Percentiles rank a stretch among this genome's conserved stretches.
phyloP scores from a whole-genome alignment of 23 tunicate species.

The Corella eumyota region DNA sequence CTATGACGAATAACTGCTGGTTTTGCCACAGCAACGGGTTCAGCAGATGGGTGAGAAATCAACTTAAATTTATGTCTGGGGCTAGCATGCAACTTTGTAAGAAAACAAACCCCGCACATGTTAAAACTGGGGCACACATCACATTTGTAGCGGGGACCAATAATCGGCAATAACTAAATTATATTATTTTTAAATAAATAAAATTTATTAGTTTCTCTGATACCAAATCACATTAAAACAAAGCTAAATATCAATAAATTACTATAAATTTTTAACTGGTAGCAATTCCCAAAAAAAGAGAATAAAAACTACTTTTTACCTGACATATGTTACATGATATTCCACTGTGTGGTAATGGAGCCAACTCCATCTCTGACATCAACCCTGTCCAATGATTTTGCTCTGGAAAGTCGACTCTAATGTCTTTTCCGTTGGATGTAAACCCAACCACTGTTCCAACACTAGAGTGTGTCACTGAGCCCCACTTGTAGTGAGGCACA shows the following conservation, averaged over 20 bases:
- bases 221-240: no score
- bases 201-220: no score
- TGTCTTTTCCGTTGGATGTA: conserved; percentile 38
- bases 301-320: conserved; percentile 8
- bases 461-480: conserved; percentile 49
- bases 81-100: conserved; percentile 34
- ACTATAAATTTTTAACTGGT: no score
- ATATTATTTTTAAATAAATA: no score
- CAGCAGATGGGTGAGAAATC: conserved; percentile 28
- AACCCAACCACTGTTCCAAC: conserved; percentile 49
- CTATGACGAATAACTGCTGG: no score
- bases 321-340: conserved; percentile 52
- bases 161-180: conserved; percentile 27
- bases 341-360: conserved; percentile 27
- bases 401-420: conserved; percentile 51
- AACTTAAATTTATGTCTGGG: conserved; percentile 52
- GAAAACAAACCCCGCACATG: conserved; percentile 56
- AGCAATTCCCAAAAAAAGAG: neutral
- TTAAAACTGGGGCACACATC: conserved; percentile 46
- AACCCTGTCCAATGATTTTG: conserved; percentile 77
- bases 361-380: conserved; percentile 48
- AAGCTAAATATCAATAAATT: no score
- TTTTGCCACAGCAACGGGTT: no score
- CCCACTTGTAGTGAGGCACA: conserved; percentile 68
- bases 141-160: conserved; percentile 57